Evolutionary conservation across 2,113 vertebrate species (phyloP).

Genomic region (Ptyas mucosa): DNA sequence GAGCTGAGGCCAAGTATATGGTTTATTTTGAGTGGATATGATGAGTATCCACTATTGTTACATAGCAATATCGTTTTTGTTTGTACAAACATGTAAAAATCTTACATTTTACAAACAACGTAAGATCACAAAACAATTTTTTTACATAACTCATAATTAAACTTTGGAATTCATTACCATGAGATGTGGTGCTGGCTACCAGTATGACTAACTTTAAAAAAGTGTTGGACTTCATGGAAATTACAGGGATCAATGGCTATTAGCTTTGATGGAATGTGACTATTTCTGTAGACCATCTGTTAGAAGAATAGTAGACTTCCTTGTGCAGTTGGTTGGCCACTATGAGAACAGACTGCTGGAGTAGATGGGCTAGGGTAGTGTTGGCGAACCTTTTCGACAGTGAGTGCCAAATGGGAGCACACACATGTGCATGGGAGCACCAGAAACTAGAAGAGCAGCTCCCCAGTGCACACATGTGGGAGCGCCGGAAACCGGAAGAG

Average conservation of each 20-base stretch:
- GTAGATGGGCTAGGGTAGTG: neutral
- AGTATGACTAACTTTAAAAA: neutral
- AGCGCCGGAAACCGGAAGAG: too few species aligned
- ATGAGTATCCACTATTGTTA: neutral
- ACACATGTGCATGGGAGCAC: too few species aligned
- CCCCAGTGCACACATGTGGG: too few species aligned
- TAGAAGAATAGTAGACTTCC: neutral
- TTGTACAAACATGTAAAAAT: too few species aligned
- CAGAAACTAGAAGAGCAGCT: too few species aligned
- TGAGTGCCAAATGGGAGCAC: too few species aligned
- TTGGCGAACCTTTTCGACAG: too few species aligned
- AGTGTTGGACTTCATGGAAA: neutral
- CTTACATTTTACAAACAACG: too few species aligned
- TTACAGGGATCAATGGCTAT: neutral
- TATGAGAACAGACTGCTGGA: neutral
- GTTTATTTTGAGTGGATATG: neutral
- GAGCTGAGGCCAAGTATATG: neutral
- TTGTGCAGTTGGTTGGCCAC: neutral
- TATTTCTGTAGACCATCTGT: neutral
- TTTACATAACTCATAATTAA: neutral
- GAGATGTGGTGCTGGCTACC: neutral
- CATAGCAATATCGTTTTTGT: neutral
- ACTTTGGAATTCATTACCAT: neutral
- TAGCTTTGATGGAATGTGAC: neutral
- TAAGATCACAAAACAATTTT: neutral